Evolutionary conservation across 2,113 vertebrate genomes (phyloP).

Genomic region (Corythaixoides concolor): DNA sequence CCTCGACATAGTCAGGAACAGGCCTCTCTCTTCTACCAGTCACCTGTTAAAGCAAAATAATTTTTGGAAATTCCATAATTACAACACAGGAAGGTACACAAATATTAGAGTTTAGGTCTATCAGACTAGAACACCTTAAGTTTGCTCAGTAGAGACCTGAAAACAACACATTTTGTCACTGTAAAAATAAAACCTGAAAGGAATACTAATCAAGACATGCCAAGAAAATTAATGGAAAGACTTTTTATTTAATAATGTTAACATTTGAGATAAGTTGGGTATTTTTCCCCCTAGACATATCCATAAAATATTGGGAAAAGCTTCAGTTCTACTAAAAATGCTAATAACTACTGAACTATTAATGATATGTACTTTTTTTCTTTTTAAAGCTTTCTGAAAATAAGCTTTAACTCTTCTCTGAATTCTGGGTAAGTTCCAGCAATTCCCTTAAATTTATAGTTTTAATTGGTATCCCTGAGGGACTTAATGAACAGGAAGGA

Average conservation of each 20-base stretch:
- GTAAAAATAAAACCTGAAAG: neutral
- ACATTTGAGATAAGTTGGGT: neutral
- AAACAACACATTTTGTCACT: neutral
- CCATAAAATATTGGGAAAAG: neutral
- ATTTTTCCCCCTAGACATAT: fast-evolving
- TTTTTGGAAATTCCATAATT: neutral
- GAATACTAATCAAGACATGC: neutral
- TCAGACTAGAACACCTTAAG: neutral
- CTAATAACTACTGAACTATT: neutral
- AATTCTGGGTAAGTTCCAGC: neutral
- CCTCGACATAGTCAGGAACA: slow-evolving; percentile 71
- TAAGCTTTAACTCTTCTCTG: neutral
- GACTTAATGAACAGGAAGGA: neutral
- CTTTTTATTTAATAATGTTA: neutral
- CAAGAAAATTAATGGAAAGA: neutral
- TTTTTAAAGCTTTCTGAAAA: neutral
- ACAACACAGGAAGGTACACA: neutral
- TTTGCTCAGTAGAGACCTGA: neutral
- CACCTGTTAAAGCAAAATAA: slow-evolving; percentile 32
- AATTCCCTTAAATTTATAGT: neutral
- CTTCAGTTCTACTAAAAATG: neutral
- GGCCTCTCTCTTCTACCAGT: neutral
- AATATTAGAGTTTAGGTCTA: neutral
- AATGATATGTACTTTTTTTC: neutral
- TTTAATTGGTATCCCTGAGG: neutral